Evolutionary conservation across 1,140 invertebrate species (phyloP).

Genomic region (Halictus rubicundus): DNA sequence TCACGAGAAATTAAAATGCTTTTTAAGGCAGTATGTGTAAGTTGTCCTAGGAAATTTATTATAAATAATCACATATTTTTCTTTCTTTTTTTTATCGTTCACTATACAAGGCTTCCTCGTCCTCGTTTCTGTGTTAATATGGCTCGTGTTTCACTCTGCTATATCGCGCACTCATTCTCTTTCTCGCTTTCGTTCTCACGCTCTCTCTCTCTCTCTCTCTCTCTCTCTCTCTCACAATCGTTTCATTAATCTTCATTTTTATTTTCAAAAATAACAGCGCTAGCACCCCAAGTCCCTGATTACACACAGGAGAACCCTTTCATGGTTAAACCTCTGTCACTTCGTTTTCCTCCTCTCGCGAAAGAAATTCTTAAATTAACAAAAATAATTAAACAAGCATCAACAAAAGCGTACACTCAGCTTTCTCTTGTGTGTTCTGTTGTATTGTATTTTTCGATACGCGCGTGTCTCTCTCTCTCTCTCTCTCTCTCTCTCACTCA

Average conservation of each 20-base stretch:
- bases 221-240: background rate
- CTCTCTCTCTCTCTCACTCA: conserved; percentile 32
- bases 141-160: conserved; percentile 21
- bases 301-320: conserved; percentile 14
- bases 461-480: conserved; percentile 34
- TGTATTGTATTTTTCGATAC: conserved; percentile 40
- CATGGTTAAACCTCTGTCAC: background rate
- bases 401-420: conserved; percentile 70
- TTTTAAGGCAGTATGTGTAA: conserved; percentile 62
- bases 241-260: conserved; percentile 34
- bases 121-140: conserved; percentile 16
- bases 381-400: conserved; percentile 73
- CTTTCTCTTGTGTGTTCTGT: conserved; percentile 48
- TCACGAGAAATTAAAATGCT: conserved; percentile 62
- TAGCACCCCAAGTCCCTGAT: conserved; percentile 39
- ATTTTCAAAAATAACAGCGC: conserved; percentile 28
- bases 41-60: conserved; percentile 65
- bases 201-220: background rate
- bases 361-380: conserved; percentile 66
- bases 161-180: background rate
- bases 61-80: conserved; percentile 72
- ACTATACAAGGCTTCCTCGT: conserved; percentile 61
- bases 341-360: conserved; percentile 17
- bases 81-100: conserved; percentile 43
- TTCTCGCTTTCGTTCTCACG: background rate